These are phyloP conservation scores for Micropoecilia bifurca DNA, from an alignment of 2,797 vertebrate genomes.

Conservation along the genomic window DNA sequence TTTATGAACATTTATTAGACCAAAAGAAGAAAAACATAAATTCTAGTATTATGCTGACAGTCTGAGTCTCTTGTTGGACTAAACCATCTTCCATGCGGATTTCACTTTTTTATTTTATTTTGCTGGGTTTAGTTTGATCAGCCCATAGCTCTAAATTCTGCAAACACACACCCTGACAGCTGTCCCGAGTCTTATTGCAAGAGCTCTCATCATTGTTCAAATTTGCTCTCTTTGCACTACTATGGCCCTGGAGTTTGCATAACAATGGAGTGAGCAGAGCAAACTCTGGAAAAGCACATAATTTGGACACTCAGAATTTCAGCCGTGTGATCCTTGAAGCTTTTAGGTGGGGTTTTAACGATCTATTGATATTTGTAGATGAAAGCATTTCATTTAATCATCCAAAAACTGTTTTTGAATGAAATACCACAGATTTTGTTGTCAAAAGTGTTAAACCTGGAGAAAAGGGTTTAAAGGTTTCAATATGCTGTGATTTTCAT, in stretches of 20 bases:
- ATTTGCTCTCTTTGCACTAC: constrained; percentile 46
- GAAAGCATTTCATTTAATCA: background rate
- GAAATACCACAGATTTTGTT: constrained; percentile 25
- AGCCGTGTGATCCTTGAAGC: constrained; percentile 26
- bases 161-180: constrained; percentile 49
- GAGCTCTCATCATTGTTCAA: constrained; percentile 67
- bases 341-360: constrained; percentile 11
- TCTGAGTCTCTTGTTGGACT: constrained; percentile 30
- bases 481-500: constrained; percentile 10
- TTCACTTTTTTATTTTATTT: constrained; percentile 8
- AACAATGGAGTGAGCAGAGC: constrained; percentile 52
- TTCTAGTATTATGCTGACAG: constrained; percentile 11
- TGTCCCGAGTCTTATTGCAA: constrained; percentile 54
- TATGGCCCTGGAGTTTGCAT: constrained; percentile 63
- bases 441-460: constrained; percentile 24
- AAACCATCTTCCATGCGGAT: constrained; percentile 24
- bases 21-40: constrained; percentile 14
- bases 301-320: constrained; percentile 37
- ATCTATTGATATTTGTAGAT: background rate
- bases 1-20: constrained; percentile 18
- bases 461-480: constrained; percentile 12
- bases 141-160: constrained; percentile 26
- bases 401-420: constrained; percentile 6
- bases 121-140: constrained; percentile 34
- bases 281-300: constrained; percentile 41